Evolutionary conservation across 2,888 invertebrate species (phyloP), one percentile per base, ranked within the genome.

Genomic region (Panorpa germanica): DNA sequence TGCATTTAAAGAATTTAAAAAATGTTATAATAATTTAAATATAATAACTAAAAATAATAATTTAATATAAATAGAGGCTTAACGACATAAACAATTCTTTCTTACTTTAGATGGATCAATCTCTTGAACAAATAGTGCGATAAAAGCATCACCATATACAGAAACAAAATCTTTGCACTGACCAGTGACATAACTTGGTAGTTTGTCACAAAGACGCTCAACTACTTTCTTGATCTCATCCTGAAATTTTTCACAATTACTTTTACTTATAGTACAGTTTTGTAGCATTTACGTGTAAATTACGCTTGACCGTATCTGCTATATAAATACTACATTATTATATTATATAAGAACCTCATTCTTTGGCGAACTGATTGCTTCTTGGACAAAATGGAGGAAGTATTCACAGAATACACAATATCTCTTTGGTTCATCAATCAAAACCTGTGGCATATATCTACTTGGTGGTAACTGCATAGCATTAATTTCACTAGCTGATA

Each of bases 331-430:
- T n/a, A 23, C 5, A n/a, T 8, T 18, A 4, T 21, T 24, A 17
- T 10, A 6, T 25, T 8, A 4, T 16, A 10, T n/a, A 36, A 39
- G 36, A 50, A 74, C 75, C 57, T 77, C 78, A 7, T 65, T 74
- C 19, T 50, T 50, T 2, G 71, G 68, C 37, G 69, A 61, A 31
- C 77, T 74, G 38, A 83, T 57, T 11, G 65, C 63, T 29, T 73
- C 63, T 47, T 86, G 85, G 25, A 85, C 42, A 37, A 73, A 78
- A 46, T 83, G 81, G 41, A 86, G 51, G 50, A 81, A 60, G 52
- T 81, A 82, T 53, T 85, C 72, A 46, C 88, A 88, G 48, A 86
- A 63, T 16, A 71, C 66, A 50, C 88, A 86, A 2, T 58, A 48
- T 37, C 69, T 46, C 43, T 64, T 56, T 45, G 49, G 35, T 44